Conservation (phyloP, 2,888 invertebrate genomes). For the Cartodere bifasciata region DNA sequence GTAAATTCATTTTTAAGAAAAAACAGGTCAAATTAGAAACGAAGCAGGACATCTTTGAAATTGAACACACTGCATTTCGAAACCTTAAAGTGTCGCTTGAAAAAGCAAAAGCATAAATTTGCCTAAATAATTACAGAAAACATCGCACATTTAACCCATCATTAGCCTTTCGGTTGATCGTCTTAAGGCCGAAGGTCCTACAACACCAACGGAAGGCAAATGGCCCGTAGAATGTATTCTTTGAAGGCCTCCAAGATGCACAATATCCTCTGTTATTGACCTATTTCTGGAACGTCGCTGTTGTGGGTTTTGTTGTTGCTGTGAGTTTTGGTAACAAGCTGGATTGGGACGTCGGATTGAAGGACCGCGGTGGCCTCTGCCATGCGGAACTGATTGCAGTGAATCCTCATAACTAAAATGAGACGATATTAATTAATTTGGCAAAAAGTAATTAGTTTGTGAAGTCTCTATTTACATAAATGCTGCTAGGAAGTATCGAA, state of each 20-base stretch:
- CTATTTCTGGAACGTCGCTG: conserved; percentile 26
- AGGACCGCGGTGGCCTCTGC: conserved; percentile 23
- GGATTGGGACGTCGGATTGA: conserved; percentile 11
- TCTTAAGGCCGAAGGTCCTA: conserved; percentile 22
- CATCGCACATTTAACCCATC: too few relatives aligned
- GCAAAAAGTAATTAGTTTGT: too few relatives aligned
- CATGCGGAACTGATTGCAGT: conserved; percentile 51
- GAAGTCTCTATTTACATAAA: too few relatives aligned
- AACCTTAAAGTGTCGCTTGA: too few relatives aligned
- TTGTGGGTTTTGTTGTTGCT: conserved; percentile 13
- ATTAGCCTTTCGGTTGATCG: conserved; percentile 27
- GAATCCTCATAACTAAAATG: conserved; percentile 75
- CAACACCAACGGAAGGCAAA: conserved; percentile 25
- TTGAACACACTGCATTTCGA: too few relatives aligned
- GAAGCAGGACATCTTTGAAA: background rate
- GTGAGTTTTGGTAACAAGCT: conserved; percentile 6
- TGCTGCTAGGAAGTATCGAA: too few relatives aligned
- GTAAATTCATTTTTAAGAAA: too few relatives aligned
- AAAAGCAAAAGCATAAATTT: too few relatives aligned
- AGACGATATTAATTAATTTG: too few relatives aligned
- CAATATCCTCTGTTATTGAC: conserved; percentile 26
- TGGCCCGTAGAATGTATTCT: conserved; percentile 20
- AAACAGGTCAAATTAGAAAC: background rate
- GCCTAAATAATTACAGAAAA: too few relatives aligned
- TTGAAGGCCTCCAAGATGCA: conserved; percentile 20